Evolutionary conservation across 2,113 vertebrate species (phyloP).

Genomic region (Fulmarus glacialis): DNA sequence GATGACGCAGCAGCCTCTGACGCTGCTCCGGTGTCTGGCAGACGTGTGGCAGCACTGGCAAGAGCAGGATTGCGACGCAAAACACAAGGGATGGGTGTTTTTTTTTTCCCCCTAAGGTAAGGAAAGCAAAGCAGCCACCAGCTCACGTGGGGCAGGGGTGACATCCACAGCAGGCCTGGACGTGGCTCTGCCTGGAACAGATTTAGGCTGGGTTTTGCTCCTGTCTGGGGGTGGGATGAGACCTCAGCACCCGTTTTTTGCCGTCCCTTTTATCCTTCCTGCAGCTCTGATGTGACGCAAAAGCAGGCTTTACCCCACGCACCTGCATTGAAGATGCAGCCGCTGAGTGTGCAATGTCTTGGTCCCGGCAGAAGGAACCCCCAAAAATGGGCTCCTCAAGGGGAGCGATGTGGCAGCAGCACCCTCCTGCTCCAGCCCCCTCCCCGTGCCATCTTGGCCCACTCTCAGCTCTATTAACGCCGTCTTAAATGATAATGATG

Average conservation of each 20-base stretch:
- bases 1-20: constrained; percentile 18
- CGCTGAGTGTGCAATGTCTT: accelerated
- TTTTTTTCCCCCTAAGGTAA: background rate
- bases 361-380: background rate
- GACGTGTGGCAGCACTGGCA: background rate
- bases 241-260: background rate
- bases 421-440: background rate
- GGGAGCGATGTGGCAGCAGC: background rate
- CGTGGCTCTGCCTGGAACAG: background rate
- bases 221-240: background rate
- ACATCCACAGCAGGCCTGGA: background rate
- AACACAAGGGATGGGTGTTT: background rate
- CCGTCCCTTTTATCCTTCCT: background rate
- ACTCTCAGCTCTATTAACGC: background rate
- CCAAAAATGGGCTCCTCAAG: accelerated
- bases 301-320: background rate
- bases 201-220: background rate
- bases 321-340: background rate
- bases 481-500: background rate
- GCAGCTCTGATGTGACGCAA: background rate
- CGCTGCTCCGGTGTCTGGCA: background rate
- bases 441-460: background rate
- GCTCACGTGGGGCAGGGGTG: background rate
- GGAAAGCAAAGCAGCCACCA: background rate
- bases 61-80: background rate